phyloP scores from a whole-genome alignment of 2,888 invertebrate species.

The Trissoscelio sp. region DNA sequence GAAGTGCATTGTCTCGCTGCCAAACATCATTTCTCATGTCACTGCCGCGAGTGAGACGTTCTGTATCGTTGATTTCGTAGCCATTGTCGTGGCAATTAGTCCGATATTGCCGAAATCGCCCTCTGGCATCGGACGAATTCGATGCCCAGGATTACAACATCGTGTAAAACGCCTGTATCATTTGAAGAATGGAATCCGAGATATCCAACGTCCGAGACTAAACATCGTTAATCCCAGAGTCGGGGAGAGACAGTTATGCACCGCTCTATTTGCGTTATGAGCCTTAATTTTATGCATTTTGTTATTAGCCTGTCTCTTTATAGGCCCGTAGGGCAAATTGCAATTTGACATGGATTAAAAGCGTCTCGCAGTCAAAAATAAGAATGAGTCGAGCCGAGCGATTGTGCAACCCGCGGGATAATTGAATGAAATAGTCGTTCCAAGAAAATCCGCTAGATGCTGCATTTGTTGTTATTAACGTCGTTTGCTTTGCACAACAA shows the following conservation, averaged over 20 bases:
- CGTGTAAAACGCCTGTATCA: conserved; percentile 65
- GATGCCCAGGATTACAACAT: conserved; percentile 53
- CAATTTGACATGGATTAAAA: conserved; percentile 49
- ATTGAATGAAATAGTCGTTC: conserved; percentile 27
- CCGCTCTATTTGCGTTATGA: conserved; percentile 41
- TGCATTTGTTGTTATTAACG: background rate
- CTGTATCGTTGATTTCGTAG: conserved; percentile 40
- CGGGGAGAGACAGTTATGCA: conserved; percentile 45
- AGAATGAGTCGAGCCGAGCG: conserved; percentile 23
- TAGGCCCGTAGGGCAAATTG: conserved; percentile 44
- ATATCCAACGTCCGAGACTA: conserved; percentile 52
- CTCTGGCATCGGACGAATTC: conserved; percentile 61
- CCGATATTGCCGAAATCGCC: conserved; percentile 66
- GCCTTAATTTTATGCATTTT: conserved; percentile 46
- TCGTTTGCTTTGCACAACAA: too few relatives aligned
- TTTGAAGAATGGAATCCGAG: conserved; percentile 61
- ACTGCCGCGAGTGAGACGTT: conserved; percentile 55
- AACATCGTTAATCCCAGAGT: conserved; percentile 53
- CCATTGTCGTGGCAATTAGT: conserved; percentile 64
- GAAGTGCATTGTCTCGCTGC: conserved; percentile 62
- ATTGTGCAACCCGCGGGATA: conserved; percentile 10
- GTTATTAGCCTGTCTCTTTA: conserved; percentile 52
- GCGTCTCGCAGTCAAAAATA: conserved; percentile 23
- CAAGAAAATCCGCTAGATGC: conserved; percentile 12
- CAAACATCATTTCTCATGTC: conserved; percentile 69